phyloP scores from a whole-genome alignment of 1,140 invertebrate species.

The Hermetia illucens region DNA sequence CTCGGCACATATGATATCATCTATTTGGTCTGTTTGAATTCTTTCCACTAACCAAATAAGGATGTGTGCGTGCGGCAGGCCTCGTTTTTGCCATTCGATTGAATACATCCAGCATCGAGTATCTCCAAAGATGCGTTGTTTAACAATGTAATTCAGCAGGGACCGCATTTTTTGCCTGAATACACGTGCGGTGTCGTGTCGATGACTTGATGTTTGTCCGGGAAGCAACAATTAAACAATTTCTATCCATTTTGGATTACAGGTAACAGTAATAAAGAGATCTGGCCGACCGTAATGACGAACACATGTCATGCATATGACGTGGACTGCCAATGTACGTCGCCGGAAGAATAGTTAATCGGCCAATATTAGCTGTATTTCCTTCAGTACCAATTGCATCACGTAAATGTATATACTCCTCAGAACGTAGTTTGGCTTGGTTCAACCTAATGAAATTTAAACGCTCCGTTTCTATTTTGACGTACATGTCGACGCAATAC shows the following conservation, averaged over 20 bases:
- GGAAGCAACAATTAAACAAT: slow-evolving; percentile 18
- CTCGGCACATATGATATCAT: no score
- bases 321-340: slow-evolving; percentile 27
- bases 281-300: slow-evolving; percentile 26
- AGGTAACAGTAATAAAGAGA: slow-evolving; percentile 32
- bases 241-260: slow-evolving; percentile 35
- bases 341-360: slow-evolving; percentile 30
- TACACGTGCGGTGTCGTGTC: slow-evolving; percentile 27
- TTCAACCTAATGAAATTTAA: slow-evolving; percentile 30
- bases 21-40: no score
- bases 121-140: slow-evolving; percentile 22
- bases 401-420: slow-evolving; percentile 32
- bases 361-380: slow-evolving; percentile 20
- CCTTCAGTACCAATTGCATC: slow-evolving; percentile 20
- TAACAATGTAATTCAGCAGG: slow-evolving; percentile 31
- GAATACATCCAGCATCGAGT: slow-evolving; percentile 29
- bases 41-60: slow-evolving; percentile 22
- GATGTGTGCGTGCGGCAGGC: slow-evolving; percentile 31
- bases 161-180: slow-evolving; percentile 34
- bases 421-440: slow-evolving; percentile 32
- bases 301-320: slow-evolving; percentile 36
- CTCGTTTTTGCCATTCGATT: slow-evolving; percentile 38
- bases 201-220: slow-evolving; percentile 17
- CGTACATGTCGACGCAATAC: no score
- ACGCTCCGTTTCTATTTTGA: slow-evolving; percentile 34